Conservation (phyloP, 2,113 vertebrate genomes). For the Pachyramphus minor region DNA sequence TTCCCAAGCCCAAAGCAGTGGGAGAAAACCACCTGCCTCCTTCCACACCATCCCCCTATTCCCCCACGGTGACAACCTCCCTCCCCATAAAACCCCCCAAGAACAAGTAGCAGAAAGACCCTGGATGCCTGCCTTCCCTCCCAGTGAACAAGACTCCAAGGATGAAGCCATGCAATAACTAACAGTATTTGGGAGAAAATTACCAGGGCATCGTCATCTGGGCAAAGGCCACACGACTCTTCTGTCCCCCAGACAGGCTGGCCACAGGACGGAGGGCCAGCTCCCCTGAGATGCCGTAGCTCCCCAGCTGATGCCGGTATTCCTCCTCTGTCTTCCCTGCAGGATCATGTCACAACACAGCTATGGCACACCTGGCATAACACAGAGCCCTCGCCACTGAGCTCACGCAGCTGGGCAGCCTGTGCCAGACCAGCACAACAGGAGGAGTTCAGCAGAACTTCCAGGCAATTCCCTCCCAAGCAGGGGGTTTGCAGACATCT, state of each 20-base stretch:
- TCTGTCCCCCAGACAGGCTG: conserved; percentile 95
- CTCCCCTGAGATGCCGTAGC: conserved; percentile 93
- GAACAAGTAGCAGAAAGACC: background rate
- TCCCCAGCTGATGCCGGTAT: conserved; percentile 94
- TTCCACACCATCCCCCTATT: background rate
- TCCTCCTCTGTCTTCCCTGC: conserved; percentile 91
- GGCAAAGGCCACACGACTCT: conserved; percentile 95
- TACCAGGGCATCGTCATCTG: conserved; percentile 99
- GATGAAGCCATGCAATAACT: background rate
- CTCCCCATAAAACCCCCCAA: background rate
- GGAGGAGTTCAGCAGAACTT: background rate
- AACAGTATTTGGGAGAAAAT: conserved; percentile 16
- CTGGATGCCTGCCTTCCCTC: background rate
- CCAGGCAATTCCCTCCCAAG: background rate
- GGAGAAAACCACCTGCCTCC: background rate
- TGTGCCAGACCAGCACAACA: background rate
- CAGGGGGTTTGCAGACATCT: background rate
- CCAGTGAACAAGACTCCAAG: background rate
- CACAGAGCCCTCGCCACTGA: background rate
- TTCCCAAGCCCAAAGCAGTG: background rate
- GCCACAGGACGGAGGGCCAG: conserved; percentile 89
- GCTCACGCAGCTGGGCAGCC: background rate
- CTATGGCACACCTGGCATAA: background rate
- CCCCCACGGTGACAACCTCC: background rate
- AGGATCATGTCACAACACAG: background rate